These are phyloP conservation scores for Atherinomorus stipes DNA, from an alignment of 2,113 vertebrate species.

Conservation along the genomic window DNA sequence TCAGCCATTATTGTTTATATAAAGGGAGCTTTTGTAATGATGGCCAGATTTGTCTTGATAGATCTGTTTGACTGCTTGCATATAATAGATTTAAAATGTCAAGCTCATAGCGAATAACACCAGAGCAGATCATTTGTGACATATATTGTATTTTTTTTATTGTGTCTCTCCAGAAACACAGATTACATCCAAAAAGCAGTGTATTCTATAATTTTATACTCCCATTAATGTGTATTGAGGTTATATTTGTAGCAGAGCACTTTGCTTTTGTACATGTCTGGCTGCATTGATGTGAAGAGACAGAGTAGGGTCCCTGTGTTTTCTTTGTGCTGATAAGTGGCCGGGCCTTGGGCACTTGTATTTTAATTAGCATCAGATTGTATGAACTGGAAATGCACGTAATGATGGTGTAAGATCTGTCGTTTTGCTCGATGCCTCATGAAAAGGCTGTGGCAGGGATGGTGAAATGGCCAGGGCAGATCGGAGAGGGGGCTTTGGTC, in stretches of 20 bases:
- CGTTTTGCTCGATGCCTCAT: constrained; percentile 45
- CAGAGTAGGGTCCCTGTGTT: constrained; percentile 51
- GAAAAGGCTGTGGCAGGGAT: constrained; percentile 61
- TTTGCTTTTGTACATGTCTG: constrained; percentile 25
- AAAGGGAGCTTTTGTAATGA: constrained; percentile 11
- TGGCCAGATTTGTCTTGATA: constrained; percentile 10
- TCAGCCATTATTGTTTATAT: neutral
- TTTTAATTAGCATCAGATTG: constrained; percentile 76
- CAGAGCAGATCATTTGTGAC: neutral
- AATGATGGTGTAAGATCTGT: constrained; percentile 44
- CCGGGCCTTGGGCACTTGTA: constrained; percentile 69
- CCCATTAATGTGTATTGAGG: neutral
- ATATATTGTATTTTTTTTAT: neutral
- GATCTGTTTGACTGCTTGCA: no score
- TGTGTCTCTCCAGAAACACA: constrained; percentile 4
- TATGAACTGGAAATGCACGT: constrained; percentile 63
- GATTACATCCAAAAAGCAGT: neutral
- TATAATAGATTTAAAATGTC: no score
- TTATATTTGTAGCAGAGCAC: constrained; percentile 28
- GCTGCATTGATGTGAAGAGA: constrained; percentile 56
- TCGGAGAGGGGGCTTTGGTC: constrained; percentile 36
- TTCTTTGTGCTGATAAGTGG: constrained; percentile 73
- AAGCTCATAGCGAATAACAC: neutral
- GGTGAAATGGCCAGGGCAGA: constrained; percentile 56
- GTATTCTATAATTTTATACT: neutral